phyloP scores from a whole-genome alignment of 1,140 invertebrate genomes.

The Drosophila paulistorum region DNA sequence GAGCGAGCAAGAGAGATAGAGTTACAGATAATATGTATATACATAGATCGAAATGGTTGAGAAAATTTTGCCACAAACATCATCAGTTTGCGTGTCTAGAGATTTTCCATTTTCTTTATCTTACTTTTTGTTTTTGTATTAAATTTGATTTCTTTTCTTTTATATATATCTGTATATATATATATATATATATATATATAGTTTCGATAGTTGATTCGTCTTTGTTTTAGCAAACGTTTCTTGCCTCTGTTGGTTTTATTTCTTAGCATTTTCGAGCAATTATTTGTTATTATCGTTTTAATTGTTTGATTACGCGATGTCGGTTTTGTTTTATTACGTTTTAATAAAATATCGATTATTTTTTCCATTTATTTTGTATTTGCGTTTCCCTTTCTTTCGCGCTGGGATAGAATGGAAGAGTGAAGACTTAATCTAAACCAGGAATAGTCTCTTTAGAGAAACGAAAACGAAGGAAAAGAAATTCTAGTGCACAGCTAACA shows the following conservation, averaged over 20 bases:
- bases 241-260: constrained; percentile 31
- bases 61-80: constrained; percentile 16
- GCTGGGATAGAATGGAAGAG: constrained; percentile 17
- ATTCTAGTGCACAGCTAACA: constrained; percentile 34
- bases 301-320: constrained; percentile 36
- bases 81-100: no score
- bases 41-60: constrained; percentile 5
- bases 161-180: constrained; percentile 1
- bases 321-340: constrained; percentile 42
- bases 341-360: constrained; percentile 82
- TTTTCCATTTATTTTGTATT: constrained; percentile 42
- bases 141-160: constrained; percentile 62
- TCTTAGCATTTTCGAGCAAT: constrained; percentile 65
- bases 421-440: constrained; percentile 6
- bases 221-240: constrained; percentile 6
- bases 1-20: constrained; percentile 33
- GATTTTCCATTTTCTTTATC: constrained; percentile 52
- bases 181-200: no score
- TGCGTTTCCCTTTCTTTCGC: constrained; percentile 67
- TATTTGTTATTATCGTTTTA: constrained; percentile 61
- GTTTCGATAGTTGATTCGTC: no score
- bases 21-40: constrained; percentile 10
- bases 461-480: not conserved
- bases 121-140: constrained; percentile 64
- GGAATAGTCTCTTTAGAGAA: constrained; percentile 1